Base-by-base conservation (phyloP, 37 sponge, comb jelly and placozoan species). In the Haliclona indistincta region DNA sequence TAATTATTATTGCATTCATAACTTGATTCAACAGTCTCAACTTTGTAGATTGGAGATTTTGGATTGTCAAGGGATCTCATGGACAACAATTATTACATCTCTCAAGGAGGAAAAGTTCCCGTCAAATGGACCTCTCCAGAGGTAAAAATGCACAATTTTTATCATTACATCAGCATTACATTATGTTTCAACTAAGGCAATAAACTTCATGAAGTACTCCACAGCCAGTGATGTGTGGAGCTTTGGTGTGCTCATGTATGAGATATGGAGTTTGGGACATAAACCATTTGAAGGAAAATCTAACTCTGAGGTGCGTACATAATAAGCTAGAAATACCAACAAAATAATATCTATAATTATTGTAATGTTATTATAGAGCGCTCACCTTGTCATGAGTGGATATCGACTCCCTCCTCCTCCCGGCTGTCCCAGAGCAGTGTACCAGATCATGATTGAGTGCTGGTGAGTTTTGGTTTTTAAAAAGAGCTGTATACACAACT, bases 361-460 rank as follows among this genome's bases (percentile, higher is more conserved):
- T 66, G 19, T 32, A 20, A 4, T 39, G 56, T 40, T 75, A 3
- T 8, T 75, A 42, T 38, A 37, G 49, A 38, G 25, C 23, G n/a
- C n/a, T n/a, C 13, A 26, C 26, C 60, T 75, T 26, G 28, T 75
- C 11, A 47, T 37, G 4, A 20, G 29, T 35, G 76, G 76, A 37
- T 75, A 63, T 62, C 63, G 76, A 37, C 64, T 75, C 25, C 76
- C 76, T 32, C 76, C 76, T 38, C 76, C 76, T 75, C 76, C 76
- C 62, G 76, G 76, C 25, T 75, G 76, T 63, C 76, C 64, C 13
- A 61, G 47, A 42, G 45, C 76, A 39, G 35, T 75, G 25, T 75
- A 75, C 39, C 44, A 63, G 44, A 20, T 75, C 44, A 75, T 75
- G 76, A 75, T 75, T 26, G 64, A 62, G 37, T 75, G 76, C 47